Evolutionary conservation across 2,888 invertebrate genomes (phyloP).

Genomic region (Rutpela maculata): DNA sequence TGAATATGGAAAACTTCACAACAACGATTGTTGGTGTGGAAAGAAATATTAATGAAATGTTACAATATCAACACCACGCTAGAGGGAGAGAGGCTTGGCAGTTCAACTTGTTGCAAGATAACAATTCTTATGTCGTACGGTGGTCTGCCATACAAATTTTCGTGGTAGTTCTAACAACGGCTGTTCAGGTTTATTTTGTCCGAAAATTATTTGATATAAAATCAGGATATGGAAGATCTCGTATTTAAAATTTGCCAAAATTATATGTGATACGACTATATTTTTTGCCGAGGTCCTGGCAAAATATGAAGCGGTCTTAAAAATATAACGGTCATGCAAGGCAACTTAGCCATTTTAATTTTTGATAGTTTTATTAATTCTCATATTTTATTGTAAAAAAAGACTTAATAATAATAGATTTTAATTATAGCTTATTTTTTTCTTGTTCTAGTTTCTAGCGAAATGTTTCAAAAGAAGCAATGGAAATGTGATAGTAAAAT

Average conservation of each 20-base stretch:
- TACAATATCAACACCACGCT: conserved; percentile 88
- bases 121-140: conserved; percentile 89
- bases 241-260: conserved; percentile 72
- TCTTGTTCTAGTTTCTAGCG: too few relatives aligned
- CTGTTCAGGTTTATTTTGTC: conserved; percentile 91
- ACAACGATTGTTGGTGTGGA: conserved; percentile 85
- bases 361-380: too few relatives aligned
- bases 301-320: neutral
- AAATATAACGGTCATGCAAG: too few relatives aligned
- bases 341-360: too few relatives aligned
- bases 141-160: conserved; percentile 93
- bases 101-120: conserved; percentile 86
- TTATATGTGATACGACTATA: neutral
- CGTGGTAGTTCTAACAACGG: conserved; percentile 87
- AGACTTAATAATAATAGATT: too few relatives aligned
- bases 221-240: conserved; percentile 76
- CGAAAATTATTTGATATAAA: conserved; percentile 91
- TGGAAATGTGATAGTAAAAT: too few relatives aligned
- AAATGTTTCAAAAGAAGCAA: too few relatives aligned
- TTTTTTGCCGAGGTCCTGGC: neutral
- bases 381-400: too few relatives aligned
- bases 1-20: conserved; percentile 94
- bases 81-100: conserved; percentile 89
- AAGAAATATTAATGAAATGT: conserved; percentile 89
- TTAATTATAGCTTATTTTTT: too few relatives aligned